phyloP scores from a whole-genome alignment of 2,888 invertebrate species.

The Spilarctia lutea region DNA sequence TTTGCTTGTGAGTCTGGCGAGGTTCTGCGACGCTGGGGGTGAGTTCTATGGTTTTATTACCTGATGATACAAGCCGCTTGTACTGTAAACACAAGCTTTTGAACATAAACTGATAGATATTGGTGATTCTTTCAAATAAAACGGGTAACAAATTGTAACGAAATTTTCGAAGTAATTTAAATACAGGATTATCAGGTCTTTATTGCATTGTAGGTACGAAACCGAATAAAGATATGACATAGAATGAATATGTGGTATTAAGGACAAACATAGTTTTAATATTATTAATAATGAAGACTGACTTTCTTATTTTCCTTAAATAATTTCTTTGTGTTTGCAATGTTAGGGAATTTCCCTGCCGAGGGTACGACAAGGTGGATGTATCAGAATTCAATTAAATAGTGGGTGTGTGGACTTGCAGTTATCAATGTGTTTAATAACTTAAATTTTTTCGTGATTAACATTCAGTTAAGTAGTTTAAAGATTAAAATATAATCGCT shows the following conservation, averaged over 20 bases:
- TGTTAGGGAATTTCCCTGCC: background rate
- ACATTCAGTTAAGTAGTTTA: background rate
- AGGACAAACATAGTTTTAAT: background rate
- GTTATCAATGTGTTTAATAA: background rate
- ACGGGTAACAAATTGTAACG: background rate
- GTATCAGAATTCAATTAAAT: background rate
- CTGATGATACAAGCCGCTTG: background rate
- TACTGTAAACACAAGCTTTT: background rate
- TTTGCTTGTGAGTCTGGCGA: conserved; percentile 69
- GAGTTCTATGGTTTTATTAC: conserved; percentile 50
- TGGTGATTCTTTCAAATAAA: background rate
- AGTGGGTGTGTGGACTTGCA: background rate
- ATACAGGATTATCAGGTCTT: background rate
- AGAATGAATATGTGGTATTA: background rate
- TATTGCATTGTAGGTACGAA: too few relatives aligned
- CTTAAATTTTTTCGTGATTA: background rate
- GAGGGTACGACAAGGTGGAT: background rate
- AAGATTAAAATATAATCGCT: background rate
- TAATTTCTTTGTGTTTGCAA: background rate
- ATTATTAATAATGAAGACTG: background rate
- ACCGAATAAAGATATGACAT: background rate
- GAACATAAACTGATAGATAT: background rate
- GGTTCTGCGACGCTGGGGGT: conserved; percentile 70
- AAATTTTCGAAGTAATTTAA: background rate
- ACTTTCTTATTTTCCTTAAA: background rate